Evolutionary conservation across 2,888 invertebrate genomes (phyloP).

Genomic region (Cepaea hortensis): DNA sequence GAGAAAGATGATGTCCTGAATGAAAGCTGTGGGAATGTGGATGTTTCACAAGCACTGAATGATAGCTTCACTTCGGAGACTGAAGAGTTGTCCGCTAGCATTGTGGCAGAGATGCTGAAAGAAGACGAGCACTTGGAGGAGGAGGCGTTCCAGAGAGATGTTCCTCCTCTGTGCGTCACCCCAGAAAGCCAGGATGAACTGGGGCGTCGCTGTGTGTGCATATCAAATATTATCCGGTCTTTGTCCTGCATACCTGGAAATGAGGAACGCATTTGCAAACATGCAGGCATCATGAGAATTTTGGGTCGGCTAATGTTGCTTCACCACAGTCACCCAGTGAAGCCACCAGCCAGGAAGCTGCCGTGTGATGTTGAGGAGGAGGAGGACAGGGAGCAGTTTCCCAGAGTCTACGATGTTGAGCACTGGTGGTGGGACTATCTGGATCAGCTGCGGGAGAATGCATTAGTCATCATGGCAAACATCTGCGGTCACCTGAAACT

Average conservation of each 20-base stretch:
- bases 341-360: slow-evolving; percentile 63
- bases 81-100: slow-evolving; percentile 45
- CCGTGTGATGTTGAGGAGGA: slow-evolving; percentile 57
- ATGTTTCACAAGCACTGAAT: slow-evolving; percentile 9
- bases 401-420: slow-evolving; percentile 81
- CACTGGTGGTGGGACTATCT: slow-evolving; percentile 93
- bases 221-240: slow-evolving; percentile 96
- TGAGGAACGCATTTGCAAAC: slow-evolving; percentile 85
- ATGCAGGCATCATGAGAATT: slow-evolving; percentile 89
- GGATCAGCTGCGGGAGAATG: slow-evolving; percentile 94
- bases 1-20: slow-evolving; percentile 38
- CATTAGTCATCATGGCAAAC: slow-evolving; percentile 95
- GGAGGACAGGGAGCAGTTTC: slow-evolving; percentile 55
- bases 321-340: slow-evolving; percentile 89
- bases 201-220: slow-evolving; percentile 91
- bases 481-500: slow-evolving; percentile 95
- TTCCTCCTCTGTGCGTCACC: slow-evolving; percentile 66
- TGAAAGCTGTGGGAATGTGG: slow-evolving; percentile 46
- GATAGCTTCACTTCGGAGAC: slow-evolving; percentile 47
- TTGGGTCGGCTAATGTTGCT: slow-evolving; percentile 92
- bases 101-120: slow-evolving; percentile 45
- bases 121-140: slow-evolving; percentile 60
- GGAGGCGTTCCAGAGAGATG: slow-evolving; percentile 72
- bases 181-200: slow-evolving; percentile 87
- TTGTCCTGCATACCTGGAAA: slow-evolving; percentile 98